These are phyloP conservation scores for Ictalurus punctatus DNA, from an alignment of 2,113 vertebrate species.

Conservation along the genomic window DNA sequence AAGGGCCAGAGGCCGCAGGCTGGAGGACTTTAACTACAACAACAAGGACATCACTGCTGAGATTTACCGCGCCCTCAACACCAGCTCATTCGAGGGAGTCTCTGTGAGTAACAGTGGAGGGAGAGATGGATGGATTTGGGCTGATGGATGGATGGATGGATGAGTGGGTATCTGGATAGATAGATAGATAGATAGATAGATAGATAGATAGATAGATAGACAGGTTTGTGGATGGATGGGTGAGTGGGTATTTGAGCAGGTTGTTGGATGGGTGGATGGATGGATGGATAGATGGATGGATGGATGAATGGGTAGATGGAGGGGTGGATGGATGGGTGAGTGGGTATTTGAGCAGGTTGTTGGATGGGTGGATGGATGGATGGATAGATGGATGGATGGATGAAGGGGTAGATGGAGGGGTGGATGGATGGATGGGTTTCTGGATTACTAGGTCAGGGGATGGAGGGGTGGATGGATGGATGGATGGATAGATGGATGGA, in stretches of 20 bases:
- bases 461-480: background rate
- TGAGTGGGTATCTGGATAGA: background rate
- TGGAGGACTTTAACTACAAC: constrained; percentile 98
- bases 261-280: background rate
- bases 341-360: background rate
- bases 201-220: too few species aligned
- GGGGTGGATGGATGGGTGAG: background rate
- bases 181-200: background rate
- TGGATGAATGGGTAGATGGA: background rate
- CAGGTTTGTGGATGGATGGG: background rate
- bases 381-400: background rate
- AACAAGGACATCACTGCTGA: constrained; percentile 91
- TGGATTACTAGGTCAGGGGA: too few species aligned
- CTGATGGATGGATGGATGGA: background rate
- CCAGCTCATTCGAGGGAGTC: constrained; percentile 92
- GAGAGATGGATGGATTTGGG: background rate
- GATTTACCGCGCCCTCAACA: constrained; percentile 94
- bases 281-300: background rate
- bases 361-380: background rate
- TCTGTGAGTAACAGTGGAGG: constrained; percentile 78
- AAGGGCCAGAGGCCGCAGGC: constrained; percentile 78
- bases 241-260: background rate
- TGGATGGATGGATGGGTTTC: background rate
- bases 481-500: background rate
- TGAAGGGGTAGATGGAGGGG: background rate